Evolutionary conservation across 2,113 vertebrate genomes (phyloP), one percentile per base, ranked within the genome.

Genomic region (Platichthys stellatus): DNA sequence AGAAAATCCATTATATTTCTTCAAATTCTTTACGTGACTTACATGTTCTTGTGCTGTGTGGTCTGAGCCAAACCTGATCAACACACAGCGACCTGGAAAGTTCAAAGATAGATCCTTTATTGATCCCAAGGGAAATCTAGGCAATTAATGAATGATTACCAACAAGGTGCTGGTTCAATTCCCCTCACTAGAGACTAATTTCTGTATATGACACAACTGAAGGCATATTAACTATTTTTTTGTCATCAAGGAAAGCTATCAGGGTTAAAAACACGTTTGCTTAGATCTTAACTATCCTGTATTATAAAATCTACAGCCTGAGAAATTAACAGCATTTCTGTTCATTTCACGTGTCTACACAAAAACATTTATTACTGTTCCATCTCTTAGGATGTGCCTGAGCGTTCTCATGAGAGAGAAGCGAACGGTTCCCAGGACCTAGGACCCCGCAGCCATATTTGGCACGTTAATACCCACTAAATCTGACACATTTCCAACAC

Each of bases 401-500:
- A 72, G 40, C n/a, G 10, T 89, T 87, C 88, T 80, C 86, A 74
- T 40, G 76, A 77, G 80, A 89, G 80, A 79, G 9, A 57, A 70
- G 78, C 77, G 45, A 70, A 76, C 78, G 2, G 64, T 89, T 92
- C 90, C 86, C 88, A 87, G 89, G 82, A 87, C 79, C 63, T 35
- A 4, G 18, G 53, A 78, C 81, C 78, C 87, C 77, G 72, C 53
- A 72, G 89, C 79, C 87, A 80, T 85, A 80, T 88, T 87, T 78
- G 82, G 72, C 76, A 63, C 49, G 74, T 59, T 86, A 89, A 92
- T 88, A 90, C 87, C 77, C 66, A 58, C 64, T 86, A 78, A 89
- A 86, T 84, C 61, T 71, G 86, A 89, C 78, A 88, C 84, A 86
- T 82, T 75, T 72, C 77, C 80, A 72, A 69, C 78, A 78, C 80